A percentile compares a stretch with the other conserved stretches of the same genome.
These are phyloP conservation scores for Cremastinae sp. DNA, from an alignment of 2,888 invertebrate genomes.

Conservation along the genomic window DNA sequence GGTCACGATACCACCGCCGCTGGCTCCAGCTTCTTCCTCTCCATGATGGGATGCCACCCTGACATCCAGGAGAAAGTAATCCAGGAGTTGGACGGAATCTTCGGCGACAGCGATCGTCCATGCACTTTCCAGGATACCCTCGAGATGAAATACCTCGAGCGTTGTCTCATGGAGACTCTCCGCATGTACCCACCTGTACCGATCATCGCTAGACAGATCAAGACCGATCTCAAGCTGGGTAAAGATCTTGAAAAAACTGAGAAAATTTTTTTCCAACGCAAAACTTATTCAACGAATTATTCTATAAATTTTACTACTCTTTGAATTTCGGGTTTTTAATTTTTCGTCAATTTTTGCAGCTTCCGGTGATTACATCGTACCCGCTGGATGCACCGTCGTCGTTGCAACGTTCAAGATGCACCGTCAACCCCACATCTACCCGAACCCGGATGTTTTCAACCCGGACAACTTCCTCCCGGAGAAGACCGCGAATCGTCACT, in stretches of 20 bases:
- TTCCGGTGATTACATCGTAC: constrained; percentile 84
- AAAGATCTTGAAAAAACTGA: constrained; percentile 63
- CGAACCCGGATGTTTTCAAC: constrained; percentile 87
- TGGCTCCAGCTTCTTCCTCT: constrained; percentile 92
- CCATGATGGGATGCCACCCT: constrained; percentile 90
- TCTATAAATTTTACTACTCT: background rate
- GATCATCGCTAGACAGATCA: constrained; percentile 87
- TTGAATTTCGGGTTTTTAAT: background rate
- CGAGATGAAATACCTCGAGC: constrained; percentile 90
- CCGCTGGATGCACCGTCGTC: constrained; percentile 87
- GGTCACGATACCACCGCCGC: constrained; percentile 93
- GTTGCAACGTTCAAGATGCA: constrained; percentile 86
- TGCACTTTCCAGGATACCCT: constrained; percentile 89
- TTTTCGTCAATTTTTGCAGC: too few species aligned
- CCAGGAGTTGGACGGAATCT: constrained; percentile 88
- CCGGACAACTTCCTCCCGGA: constrained; percentile 91
- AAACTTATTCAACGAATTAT: background rate
- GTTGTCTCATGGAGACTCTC: constrained; percentile 89
- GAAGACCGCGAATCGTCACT: constrained; percentile 87
- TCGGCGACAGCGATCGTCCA: constrained; percentile 89
- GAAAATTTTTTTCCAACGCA: background rate
- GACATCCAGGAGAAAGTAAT: constrained; percentile 89
- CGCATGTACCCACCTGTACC: constrained; percentile 91
- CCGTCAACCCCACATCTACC: constrained; percentile 85
- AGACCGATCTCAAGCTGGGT: constrained; percentile 87